Conservation (phyloP, 2,113 vertebrate species). For the Anguilla rostrata region DNA sequence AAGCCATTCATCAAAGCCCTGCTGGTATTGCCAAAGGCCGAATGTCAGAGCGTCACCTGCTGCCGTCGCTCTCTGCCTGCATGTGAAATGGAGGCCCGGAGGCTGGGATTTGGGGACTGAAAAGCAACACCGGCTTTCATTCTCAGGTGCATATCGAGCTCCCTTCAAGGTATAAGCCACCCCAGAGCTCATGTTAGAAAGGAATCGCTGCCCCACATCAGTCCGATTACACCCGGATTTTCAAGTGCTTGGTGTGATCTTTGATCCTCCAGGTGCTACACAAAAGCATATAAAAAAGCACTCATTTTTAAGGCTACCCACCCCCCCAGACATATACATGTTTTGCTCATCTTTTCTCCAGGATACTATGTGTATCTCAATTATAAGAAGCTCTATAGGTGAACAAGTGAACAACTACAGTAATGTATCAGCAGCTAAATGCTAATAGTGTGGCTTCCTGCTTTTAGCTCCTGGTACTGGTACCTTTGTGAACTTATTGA, state of each 20-base stretch:
- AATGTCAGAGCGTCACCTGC: constrained; percentile 65
- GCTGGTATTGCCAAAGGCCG: constrained; percentile 52
- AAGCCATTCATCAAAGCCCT: constrained; percentile 39
- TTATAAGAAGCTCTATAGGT: background rate
- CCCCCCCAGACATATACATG: background rate
- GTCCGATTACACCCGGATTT: background rate
- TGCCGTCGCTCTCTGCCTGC: constrained; percentile 65
- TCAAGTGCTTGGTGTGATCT: background rate
- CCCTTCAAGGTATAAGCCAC: background rate
- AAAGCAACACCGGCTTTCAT: constrained; percentile 23
- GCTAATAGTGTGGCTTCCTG: background rate
- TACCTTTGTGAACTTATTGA: background rate
- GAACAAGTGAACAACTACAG: background rate
- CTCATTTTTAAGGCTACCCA: too few species aligned
- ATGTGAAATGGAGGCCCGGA: constrained; percentile 62
- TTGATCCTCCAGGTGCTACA: background rate
- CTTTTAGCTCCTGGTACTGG: background rate
- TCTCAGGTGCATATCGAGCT: constrained; percentile 11
- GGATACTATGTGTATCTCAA: background rate
- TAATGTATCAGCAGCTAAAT: background rate
- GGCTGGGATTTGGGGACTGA: constrained; percentile 10
- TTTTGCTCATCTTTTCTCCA: background rate
- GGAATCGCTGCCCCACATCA: background rate
- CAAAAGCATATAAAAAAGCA: background rate
- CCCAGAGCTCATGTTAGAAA: constrained; percentile 9